phyloP scores from a whole-genome alignment of 2,888 invertebrate genomes.

The Eupithecia centaureata region DNA sequence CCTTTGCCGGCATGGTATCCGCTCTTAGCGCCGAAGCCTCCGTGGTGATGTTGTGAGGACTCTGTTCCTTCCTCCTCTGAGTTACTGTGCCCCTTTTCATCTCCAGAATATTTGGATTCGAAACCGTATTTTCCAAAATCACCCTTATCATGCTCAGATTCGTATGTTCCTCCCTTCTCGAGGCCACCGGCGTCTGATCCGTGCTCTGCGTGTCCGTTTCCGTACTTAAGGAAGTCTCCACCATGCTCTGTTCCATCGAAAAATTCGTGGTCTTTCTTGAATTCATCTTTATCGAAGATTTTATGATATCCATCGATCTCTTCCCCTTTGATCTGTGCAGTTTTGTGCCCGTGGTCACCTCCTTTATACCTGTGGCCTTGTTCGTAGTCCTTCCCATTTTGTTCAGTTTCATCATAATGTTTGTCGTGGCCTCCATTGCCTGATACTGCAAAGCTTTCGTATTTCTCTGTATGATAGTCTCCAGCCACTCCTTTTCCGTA shows the following conservation, averaged over 20 bases:
- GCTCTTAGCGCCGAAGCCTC: constrained; percentile 74
- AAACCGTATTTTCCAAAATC: constrained; percentile 79
- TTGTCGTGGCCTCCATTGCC: constrained; percentile 80
- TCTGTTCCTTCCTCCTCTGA: constrained; percentile 79
- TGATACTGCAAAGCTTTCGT: constrained; percentile 80
- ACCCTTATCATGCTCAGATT: constrained; percentile 77
- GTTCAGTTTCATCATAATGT: constrained; percentile 77
- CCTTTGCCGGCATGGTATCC: constrained; percentile 63
- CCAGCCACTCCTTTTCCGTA: constrained; percentile 83
- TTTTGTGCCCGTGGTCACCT: constrained; percentile 78
- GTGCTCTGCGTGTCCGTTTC: constrained; percentile 78
- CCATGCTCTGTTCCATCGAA: constrained; percentile 86
- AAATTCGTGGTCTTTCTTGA: constrained; percentile 88
- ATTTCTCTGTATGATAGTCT: constrained; percentile 80
- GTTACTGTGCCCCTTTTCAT: constrained; percentile 72
- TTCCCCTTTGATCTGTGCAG: constrained; percentile 84
- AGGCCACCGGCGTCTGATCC: constrained; percentile 79
- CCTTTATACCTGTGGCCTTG: constrained; percentile 80
- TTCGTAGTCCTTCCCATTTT: constrained; percentile 79
- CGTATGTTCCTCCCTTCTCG: constrained; percentile 80
- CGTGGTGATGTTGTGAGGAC: constrained; percentile 75
- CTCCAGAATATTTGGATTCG: constrained; percentile 79
- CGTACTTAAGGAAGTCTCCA: constrained; percentile 85
- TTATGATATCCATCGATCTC: constrained; percentile 87
- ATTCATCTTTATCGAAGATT: constrained; percentile 88